Conservation (phyloP, 2,888 invertebrate genomes). For the Trilocha varians region DNA sequence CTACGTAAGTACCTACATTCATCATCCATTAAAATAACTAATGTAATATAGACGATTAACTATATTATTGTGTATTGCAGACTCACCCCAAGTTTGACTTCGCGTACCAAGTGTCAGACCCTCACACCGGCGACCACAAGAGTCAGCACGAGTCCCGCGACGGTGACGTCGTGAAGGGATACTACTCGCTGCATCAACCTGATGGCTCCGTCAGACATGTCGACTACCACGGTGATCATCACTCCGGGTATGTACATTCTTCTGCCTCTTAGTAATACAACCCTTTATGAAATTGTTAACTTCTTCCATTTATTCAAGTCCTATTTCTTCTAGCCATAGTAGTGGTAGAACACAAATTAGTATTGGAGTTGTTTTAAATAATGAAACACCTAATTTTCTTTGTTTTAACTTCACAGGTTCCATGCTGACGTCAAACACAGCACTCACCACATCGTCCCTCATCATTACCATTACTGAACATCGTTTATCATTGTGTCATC, state of each 20-base stretch:
- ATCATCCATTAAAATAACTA: background rate
- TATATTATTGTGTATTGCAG: constrained; percentile 8
- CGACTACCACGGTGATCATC: constrained; percentile 17
- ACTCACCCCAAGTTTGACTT: constrained; percentile 45
- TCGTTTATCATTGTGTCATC: background rate
- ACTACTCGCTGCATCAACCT: constrained; percentile 21
- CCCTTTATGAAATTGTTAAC: no score
- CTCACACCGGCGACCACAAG: constrained; percentile 66
- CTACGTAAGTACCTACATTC: constrained; percentile 9
- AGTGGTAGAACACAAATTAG: no score
- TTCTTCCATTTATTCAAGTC: no score
- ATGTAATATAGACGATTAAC: background rate
- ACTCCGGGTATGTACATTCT: constrained; percentile 13
- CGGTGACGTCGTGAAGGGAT: constrained; percentile 70
- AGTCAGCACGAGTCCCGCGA: constrained; percentile 60
- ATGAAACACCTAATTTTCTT: constrained; percentile 4
- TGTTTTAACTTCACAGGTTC: constrained; percentile 21
- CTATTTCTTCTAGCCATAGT: no score
- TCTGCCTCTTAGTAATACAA: no score
- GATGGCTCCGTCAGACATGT: constrained; percentile 46
- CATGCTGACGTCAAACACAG: constrained; percentile 46
- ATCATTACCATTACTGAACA: constrained; percentile 18
- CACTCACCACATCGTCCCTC: constrained; percentile 44
- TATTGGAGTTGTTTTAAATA: background rate
- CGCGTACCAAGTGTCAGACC: constrained; percentile 59